Evolutionary conservation across 92 coral and sea anemone species (phyloP).

Genomic region (Plumapathes pennacea): DNA sequence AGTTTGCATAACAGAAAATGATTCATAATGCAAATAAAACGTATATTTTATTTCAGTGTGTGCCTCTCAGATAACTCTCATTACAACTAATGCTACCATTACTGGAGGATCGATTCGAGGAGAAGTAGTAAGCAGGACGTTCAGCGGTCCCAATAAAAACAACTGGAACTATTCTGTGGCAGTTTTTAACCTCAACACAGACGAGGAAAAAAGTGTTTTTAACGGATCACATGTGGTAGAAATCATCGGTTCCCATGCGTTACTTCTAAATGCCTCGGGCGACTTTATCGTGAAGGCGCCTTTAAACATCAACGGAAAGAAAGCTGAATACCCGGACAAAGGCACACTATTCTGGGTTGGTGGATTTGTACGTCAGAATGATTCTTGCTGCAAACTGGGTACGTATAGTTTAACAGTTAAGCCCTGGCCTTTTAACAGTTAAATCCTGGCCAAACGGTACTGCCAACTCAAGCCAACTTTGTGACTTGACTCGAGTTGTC

Average conservation of each 20-base stretch:
- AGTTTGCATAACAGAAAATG: too few species aligned
- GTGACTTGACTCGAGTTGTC: too few species aligned
- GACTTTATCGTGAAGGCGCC: slow-evolving; percentile 38
- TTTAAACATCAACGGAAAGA: slow-evolving; percentile 61
- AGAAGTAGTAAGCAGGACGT: slow-evolving; percentile 6
- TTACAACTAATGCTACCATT: too few species aligned
- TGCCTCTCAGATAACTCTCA: too few species aligned
- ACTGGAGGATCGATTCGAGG: too few species aligned
- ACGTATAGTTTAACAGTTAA: slow-evolving; percentile 5
- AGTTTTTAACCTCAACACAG: slow-evolving; percentile 13
- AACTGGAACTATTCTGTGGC: slow-evolving; percentile 70
- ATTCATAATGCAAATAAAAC: too few species aligned
- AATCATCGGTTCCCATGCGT: slow-evolving; percentile 53
- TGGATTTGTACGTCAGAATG: slow-evolving; percentile 71
- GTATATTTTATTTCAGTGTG: too few species aligned
- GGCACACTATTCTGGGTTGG: slow-evolving; percentile 58
- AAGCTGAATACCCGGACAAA: background rate
- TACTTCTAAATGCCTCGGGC: slow-evolving; percentile 36
- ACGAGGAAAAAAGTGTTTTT: background rate
- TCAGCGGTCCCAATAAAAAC: slow-evolving; percentile 68
- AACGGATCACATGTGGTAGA: background rate
- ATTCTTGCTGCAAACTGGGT: slow-evolving; percentile 77
- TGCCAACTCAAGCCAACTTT: too few species aligned
- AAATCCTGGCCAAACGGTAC: too few species aligned
- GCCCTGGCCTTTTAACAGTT: too few species aligned